Evolutionary conservation across 2,888 invertebrate genomes (phyloP).

Genomic region (Ophion ventricosus): DNA sequence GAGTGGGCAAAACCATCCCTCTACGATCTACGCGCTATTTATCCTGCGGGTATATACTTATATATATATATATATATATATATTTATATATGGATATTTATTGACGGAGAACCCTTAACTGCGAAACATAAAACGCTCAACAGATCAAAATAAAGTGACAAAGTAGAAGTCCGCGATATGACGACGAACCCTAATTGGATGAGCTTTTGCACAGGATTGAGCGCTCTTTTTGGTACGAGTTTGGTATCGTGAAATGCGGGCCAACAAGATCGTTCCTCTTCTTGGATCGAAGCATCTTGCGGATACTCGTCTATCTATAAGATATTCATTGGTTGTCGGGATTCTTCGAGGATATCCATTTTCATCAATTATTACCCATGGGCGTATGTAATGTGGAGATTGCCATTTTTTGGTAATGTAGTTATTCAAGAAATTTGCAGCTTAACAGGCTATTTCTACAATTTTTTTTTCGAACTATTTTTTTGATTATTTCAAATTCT

Average conservation of each 20-base stretch:
- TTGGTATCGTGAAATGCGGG: background rate
- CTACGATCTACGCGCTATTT: slow-evolving; percentile 10
- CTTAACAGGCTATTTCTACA: too few species aligned
- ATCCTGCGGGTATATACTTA: background rate
- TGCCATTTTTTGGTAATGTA: too few species aligned
- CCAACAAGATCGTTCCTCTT: background rate
- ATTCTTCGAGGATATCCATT: background rate
- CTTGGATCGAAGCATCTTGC: background rate
- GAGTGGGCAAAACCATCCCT: slow-evolving; percentile 6
- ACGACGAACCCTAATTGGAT: background rate
- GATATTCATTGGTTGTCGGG: background rate
- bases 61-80: slow-evolving; percentile 20
- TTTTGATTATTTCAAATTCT: too few species aligned
- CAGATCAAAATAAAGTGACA: background rate
- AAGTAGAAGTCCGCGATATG: background rate
- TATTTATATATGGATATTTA: slow-evolving; percentile 11
- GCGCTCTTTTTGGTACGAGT: background rate
- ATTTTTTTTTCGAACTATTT: too few species aligned
- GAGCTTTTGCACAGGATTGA: background rate
- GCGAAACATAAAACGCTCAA: background rate
- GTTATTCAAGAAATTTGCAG: too few species aligned
- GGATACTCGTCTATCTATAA: background rate
- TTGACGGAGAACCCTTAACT: background rate
- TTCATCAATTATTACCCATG: background rate
- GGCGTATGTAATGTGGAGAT: too few species aligned